A percentile compares a stretch with the other conserved stretches of the same genome.
Conservation (phyloP, 1,140 invertebrate genomes). For the Brachionus manjavacas region DNA sequence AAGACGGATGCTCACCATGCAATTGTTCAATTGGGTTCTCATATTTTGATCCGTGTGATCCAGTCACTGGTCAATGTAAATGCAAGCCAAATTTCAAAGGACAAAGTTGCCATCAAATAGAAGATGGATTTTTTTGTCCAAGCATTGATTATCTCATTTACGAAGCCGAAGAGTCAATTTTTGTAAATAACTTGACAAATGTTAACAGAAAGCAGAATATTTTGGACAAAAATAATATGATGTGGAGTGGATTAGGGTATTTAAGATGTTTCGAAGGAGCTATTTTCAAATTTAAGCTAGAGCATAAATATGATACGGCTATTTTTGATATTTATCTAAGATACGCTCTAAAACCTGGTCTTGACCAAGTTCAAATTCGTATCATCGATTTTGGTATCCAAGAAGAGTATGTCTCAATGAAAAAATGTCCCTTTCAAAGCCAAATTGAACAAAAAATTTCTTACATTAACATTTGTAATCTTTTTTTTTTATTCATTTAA, state of each 20-base stretch:
- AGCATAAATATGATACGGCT: conserved; percentile 83
- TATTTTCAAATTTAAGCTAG: conserved; percentile 49
- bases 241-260: neutral
- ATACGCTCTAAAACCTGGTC: neutral
- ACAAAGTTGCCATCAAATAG: conserved; percentile 71
- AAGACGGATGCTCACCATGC: conserved; percentile 79
- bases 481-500: neutral
- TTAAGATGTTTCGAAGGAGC: neutral
- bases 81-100: conserved; percentile 86
- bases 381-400: neutral
- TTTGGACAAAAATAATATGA: neutral
- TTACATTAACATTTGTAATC: neutral
- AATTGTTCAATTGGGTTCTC: conserved; percentile 80
- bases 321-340: conserved; percentile 76
- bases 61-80: conserved; percentile 76
- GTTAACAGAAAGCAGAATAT: conserved; percentile 48
- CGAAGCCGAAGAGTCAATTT: conserved; percentile 30
- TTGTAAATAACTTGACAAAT: neutral
- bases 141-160: neutral
- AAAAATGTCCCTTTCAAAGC: neutral
- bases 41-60: conserved; percentile 79
- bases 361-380: neutral
- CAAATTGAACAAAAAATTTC: neutral
- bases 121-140: conserved; percentile 24
- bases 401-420: neutral